phyloP scores from a whole-genome alignment of 2,113 vertebrate genomes.

The Scartelaos histophorus region DNA sequence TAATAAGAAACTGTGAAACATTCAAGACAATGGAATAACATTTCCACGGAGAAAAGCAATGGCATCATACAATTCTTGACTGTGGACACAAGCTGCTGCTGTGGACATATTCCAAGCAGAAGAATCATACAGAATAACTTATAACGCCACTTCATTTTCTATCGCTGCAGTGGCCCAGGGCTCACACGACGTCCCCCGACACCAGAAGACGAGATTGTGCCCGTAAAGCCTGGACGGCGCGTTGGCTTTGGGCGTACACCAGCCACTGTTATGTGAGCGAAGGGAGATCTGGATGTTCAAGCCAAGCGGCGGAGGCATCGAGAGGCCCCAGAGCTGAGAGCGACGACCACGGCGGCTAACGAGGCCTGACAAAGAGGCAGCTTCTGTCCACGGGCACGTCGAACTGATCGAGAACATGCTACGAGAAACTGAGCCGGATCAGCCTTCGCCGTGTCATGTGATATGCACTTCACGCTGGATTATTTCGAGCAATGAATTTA shows the following conservation, averaged over 20 bases:
- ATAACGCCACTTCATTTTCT: conserved; percentile 10
- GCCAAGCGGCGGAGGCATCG: conserved; percentile 13
- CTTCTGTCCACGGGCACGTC: neutral
- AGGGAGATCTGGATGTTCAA: conserved; percentile 11
- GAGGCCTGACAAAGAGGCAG: conserved; percentile 1
- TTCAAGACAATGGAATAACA: too few relatives aligned
- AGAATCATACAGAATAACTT: conserved; percentile 21
- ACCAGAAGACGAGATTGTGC: conserved; percentile 17
- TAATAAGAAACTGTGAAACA: too few relatives aligned
- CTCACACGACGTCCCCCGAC: conserved; percentile 21
- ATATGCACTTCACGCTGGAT: too few relatives aligned
- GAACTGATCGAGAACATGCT: neutral
- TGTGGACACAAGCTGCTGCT: conserved; percentile 20
- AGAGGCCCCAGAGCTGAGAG: neutral
- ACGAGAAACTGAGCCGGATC: neutral
- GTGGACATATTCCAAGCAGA: neutral
- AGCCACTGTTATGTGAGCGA: neutral
- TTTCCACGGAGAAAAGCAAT: too few relatives aligned
- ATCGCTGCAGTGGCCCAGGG: conserved; percentile 3
- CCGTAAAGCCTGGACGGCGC: neutral
- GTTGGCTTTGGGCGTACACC: conserved; percentile 14
- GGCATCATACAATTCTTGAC: neutral
- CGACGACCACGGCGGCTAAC: neutral
- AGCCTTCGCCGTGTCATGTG: too few relatives aligned
- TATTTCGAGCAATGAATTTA: too few relatives aligned